phyloP scores from a whole-genome alignment of 2,888 invertebrate species.

The Calameuta pallipes region DNA sequence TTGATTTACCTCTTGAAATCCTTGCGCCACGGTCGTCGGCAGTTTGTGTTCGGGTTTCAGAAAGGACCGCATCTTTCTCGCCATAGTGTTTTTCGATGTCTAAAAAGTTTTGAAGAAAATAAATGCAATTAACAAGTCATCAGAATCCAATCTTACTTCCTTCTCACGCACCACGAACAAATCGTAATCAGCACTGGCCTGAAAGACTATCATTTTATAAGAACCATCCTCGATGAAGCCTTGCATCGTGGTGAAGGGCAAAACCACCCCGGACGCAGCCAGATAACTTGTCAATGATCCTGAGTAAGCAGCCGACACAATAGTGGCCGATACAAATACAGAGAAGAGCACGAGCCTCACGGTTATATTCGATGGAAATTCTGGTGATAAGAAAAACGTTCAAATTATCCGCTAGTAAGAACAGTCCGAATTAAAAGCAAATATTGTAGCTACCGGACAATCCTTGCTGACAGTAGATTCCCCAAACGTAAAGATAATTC shows the following conservation, averaged over 20 bases:
- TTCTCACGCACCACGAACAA: conserved; percentile 36
- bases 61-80: conserved; percentile 30
- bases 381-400: conserved; percentile 23
- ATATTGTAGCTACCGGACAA: conserved; percentile 16
- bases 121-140: too few relatives aligned
- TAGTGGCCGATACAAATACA: conserved; percentile 45
- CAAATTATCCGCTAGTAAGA: conserved; percentile 4
- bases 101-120: conserved; percentile 14
- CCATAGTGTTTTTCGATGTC: conserved; percentile 31
- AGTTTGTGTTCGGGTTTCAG: conserved; percentile 35
- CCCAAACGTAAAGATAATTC: conserved; percentile 22
- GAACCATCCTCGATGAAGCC: conserved; percentile 45
- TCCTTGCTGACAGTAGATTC: conserved; percentile 39
- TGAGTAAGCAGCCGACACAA: conserved; percentile 50
- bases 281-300: conserved; percentile 50
- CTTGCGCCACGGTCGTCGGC: conserved; percentile 34
- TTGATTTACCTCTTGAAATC: conserved; percentile 41
- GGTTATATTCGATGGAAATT: conserved; percentile 41
- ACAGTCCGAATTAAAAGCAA: conserved; percentile 2
- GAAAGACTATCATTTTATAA: conserved; percentile 44
- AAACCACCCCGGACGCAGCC: conserved; percentile 29
- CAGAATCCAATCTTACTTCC: too few relatives aligned
- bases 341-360: conserved; percentile 48
- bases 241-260: conserved; percentile 50
- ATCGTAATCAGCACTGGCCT: conserved; percentile 45